Evolutionary conservation across 2,888 invertebrate genomes (phyloP).

Genomic region (Spisula solida): DNA sequence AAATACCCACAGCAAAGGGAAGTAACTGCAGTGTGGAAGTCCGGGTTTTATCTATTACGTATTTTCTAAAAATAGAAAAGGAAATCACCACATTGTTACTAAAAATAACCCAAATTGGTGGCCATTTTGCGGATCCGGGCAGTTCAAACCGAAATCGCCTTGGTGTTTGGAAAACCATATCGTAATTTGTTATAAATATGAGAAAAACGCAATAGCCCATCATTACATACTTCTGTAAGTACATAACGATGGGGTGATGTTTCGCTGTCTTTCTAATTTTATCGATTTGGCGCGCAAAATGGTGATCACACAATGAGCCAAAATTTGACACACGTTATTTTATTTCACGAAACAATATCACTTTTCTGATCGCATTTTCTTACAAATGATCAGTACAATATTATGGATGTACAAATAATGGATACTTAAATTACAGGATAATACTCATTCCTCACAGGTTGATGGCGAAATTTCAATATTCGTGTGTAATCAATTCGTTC

Average conservation of each 20-base stretch:
- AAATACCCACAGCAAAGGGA: neutral
- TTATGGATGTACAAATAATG: neutral
- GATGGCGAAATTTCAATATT: neutral
- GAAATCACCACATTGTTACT: conserved; percentile 23
- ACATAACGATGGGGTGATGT: neutral
- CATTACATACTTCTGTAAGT: neutral
- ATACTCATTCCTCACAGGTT: neutral
- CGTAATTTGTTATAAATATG: conserved; percentile 1
- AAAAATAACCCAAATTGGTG: conserved; percentile 29
- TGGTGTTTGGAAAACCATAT: neutral
- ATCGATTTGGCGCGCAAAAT: conserved; percentile 9
- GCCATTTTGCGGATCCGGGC: conserved; percentile 19
- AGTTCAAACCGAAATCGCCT: conserved; percentile 1
- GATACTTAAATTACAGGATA: neutral
- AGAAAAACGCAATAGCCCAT: conserved; percentile 9
- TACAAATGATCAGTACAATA: neutral
- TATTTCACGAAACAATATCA: neutral
- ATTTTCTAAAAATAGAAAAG: conserved; percentile 33
- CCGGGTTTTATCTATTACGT: neutral
- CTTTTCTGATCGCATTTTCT: neutral
- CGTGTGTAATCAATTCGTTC: neutral
- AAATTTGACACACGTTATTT: neutral
- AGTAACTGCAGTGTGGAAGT: neutral
- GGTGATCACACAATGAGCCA: neutral
- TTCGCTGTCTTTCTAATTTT: neutral